A percentile compares a stretch with the other conserved stretches of the same genome.
phyloP scores from a whole-genome alignment of 2,888 invertebrate species.

The Penaeus monodon region DNA sequence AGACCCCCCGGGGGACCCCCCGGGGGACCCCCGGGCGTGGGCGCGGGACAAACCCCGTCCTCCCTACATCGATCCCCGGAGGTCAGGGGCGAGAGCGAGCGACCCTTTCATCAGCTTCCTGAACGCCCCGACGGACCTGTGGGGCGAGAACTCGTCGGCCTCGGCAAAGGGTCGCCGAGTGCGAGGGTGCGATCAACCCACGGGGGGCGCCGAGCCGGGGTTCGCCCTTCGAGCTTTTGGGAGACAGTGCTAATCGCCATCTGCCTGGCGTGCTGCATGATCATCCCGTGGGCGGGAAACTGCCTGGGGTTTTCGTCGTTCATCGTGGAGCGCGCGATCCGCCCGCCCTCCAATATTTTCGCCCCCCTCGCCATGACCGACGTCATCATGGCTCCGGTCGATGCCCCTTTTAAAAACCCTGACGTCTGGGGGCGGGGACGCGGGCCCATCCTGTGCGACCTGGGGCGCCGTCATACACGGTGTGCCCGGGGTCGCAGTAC shows the following conservation, averaged over 20 bases:
- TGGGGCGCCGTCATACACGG: slow-evolving; percentile 99
- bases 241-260: slow-evolving; percentile 79
- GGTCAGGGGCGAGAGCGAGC: slow-evolving; percentile 11
- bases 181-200: slow-evolving; percentile 36
- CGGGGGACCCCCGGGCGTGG: slow-evolving; percentile 25
- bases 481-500: slow-evolving; percentile 98
- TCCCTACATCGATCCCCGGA: slow-evolving; percentile 48
- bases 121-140: slow-evolving; percentile 41
- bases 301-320: slow-evolving; percentile 94
- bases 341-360: slow-evolving; percentile 99
- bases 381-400: slow-evolving; percentile 95
- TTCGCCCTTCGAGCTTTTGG: slow-evolving; percentile 90
- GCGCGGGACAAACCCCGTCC: slow-evolving; percentile 35
- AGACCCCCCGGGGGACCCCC: slow-evolving; percentile 21
- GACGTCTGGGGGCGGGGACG: slow-evolving; percentile 96
- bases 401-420: slow-evolving; percentile 99
- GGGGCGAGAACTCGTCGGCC: slow-evolving; percentile 51
- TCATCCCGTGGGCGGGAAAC: slow-evolving; percentile 93
- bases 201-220: slow-evolving; percentile 39
- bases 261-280: slow-evolving; percentile 86
- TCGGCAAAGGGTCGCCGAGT: slow-evolving; percentile 50
- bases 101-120: slow-evolving; percentile 48
- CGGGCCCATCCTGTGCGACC: slow-evolving; percentile 94
- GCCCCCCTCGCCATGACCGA: slow-evolving; percentile 97
- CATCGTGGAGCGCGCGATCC: slow-evolving; percentile 73